Conservation (phyloP, 1,140 invertebrate genomes). For the Ruditapes philippinarum region DNA sequence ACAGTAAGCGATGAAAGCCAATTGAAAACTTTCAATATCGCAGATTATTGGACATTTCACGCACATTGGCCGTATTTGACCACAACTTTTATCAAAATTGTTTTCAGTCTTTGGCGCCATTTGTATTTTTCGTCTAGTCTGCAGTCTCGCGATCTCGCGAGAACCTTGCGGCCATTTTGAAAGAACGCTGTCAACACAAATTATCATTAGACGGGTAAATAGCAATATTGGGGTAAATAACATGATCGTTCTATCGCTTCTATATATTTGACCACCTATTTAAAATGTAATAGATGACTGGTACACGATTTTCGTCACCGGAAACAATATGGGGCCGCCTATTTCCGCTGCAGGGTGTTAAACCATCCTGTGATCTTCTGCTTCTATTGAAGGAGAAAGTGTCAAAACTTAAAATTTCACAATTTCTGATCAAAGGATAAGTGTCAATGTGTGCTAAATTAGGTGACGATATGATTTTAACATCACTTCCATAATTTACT, state of each 20-base stretch:
- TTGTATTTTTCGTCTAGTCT: conserved; percentile 16
- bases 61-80: conserved; percentile 31
- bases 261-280: conserved; percentile 12
- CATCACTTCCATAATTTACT: not conserved
- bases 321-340: conserved; percentile 28
- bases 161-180: conserved; percentile 35
- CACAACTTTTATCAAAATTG: conserved; percentile 60
- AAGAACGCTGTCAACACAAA: conserved; percentile 48
- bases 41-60: conserved; percentile 55
- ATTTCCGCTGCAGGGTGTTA: conserved; percentile 38
- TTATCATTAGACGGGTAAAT: conserved; percentile 54
- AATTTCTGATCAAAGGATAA: conserved; percentile 29
- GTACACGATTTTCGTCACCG: not conserved
- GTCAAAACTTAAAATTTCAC: conserved; percentile 31
- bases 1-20: conserved; percentile 57
- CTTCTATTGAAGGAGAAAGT: conserved; percentile 24
- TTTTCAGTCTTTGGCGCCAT: conserved; percentile 59
- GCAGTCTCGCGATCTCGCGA: conserved; percentile 13
- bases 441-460: not conserved
- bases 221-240: conserved; percentile 16
- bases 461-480: not conserved
- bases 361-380: conserved; percentile 14
- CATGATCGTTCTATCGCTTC: conserved; percentile 28
- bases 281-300: not conserved
- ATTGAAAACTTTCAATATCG: conserved; percentile 50